These are phyloP conservation scores for Brachionus calyciflorus DNA, from an alignment of 1,140 invertebrate species.

Conservation along the genomic window DNA sequence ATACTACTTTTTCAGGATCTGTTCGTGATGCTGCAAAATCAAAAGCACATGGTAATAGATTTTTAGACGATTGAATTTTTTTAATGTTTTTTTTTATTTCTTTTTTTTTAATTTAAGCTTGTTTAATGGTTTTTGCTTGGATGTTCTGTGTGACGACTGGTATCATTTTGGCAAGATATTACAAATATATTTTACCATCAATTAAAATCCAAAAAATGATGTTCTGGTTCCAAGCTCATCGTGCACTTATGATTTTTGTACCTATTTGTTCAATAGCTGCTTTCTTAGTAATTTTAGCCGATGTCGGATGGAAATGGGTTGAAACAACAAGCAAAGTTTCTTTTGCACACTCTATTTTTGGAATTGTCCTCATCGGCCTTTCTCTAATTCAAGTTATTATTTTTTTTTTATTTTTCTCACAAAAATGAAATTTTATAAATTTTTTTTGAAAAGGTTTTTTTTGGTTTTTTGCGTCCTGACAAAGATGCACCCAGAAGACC, in stretches of 20 bases:
- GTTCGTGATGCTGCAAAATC: neutral
- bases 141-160: slow-evolving; percentile 22
- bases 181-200: slow-evolving; percentile 33
- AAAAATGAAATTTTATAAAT: neutral
- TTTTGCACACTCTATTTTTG: slow-evolving; percentile 41
- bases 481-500: neutral
- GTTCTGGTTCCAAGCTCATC: slow-evolving; percentile 35
- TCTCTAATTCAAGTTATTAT: slow-evolving; percentile 19
- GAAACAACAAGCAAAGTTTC: neutral
- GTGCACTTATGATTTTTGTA: slow-evolving; percentile 33
- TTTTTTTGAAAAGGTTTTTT: neutral
- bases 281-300: slow-evolving; percentile 35
- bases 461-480: slow-evolving; percentile 20
- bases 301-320: slow-evolving; percentile 42
- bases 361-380: slow-evolving; percentile 11
- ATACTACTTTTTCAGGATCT: slow-evolving; percentile 2
- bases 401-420: neutral
- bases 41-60: slow-evolving; percentile 32
- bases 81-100: neutral
- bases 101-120: slow-evolving; percentile 15
- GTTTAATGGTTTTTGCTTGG: slow-evolving; percentile 41
- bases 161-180: slow-evolving; percentile 35
- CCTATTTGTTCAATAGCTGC: slow-evolving; percentile 19
- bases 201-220: slow-evolving; percentile 15
- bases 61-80: neutral